Evolutionary conservation across 1,140 invertebrate species (phyloP), one percentile per base, ranked within the genome.

Genomic region (Meloidogyne chitwoodi): DNA sequence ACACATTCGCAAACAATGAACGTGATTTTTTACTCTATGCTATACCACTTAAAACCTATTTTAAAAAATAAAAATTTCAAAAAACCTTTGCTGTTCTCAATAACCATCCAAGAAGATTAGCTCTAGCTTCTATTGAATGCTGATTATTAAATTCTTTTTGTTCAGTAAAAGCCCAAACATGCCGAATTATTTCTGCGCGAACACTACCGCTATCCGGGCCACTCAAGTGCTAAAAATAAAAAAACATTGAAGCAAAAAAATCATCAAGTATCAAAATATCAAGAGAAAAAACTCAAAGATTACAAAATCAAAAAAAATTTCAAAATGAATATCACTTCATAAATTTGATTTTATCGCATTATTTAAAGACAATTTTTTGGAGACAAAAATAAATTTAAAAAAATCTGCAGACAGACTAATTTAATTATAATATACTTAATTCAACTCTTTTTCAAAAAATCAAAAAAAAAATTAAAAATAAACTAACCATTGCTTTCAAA

Each of bases 171-270:
- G n/a, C 27, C 78, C 77, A 80, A 75, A 79, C 56, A 41, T 78
- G 68, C 2, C 78, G 79, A 26, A 79, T 80, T 27, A 79, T 75
- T 75, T 79, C 78, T 22, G 68, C 78, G 12, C 78, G 68, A 56
- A 79, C 26, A 56, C 69, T 75, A 4, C 78, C 78, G 14, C 63
- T 29, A 48, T 79, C 78, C 19, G 64, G 56, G 44, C 56, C 79
- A 56, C 29, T 65, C 29, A 79, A 56, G 31, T 79, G 78, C 78
- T 79, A 26, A 56, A 79, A 22, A 68, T 48, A 34, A 76, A 77
- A 63, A 56, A 63, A 29, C 1, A 27, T 77, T 16, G 16, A 2
- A n/a, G 27, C 2, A 78, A 68, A 73, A 31, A 19, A 34, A n/a
- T n/a, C n/a, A n/a, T n/a, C n/a, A n/a, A n/a, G n/a, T n/a, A n/a